Percentiles rank a stretch among this genome's conserved stretches.
These are phyloP conservation scores for Masticophis lateralis DNA, from an alignment of 2,797 vertebrate genomes.

Conservation along the genomic window DNA sequence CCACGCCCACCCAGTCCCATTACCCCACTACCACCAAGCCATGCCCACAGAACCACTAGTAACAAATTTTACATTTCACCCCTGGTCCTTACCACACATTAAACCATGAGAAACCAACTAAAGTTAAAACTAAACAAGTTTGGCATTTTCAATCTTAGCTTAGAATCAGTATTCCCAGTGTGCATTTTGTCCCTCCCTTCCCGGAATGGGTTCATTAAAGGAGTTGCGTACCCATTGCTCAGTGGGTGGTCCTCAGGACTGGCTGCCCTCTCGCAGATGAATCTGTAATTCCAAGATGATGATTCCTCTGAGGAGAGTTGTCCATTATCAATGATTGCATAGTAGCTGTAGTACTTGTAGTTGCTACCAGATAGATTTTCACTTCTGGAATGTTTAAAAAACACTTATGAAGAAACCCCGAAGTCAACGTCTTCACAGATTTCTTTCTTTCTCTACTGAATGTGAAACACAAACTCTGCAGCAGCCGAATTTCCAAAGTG, in stretches of 20 bases:
- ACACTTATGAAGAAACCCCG: not conserved
- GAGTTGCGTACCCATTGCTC: not conserved
- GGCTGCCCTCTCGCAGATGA: not conserved
- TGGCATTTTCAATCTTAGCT: not conserved
- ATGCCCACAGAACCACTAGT: too few species aligned
- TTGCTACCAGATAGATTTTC: rapidly evolving
- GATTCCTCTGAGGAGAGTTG: rapidly evolving
- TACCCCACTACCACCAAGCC: too few species aligned
- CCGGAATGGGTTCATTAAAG: not conserved
- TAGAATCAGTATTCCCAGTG: not conserved
- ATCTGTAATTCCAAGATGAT: rapidly evolving
- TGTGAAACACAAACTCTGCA: not conserved
- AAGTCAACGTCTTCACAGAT: not conserved
- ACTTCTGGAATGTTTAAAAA: not conserved
- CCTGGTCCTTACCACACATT: too few species aligned
- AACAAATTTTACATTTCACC: too few species aligned
- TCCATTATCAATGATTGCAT: not conserved
- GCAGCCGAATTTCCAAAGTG: not conserved
- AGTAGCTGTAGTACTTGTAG: rapidly evolving
- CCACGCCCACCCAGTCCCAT: too few species aligned
- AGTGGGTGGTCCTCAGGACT: not conserved
- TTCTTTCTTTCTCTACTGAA: not conserved
- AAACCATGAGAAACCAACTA: not conserved
- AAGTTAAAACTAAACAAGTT: not conserved
- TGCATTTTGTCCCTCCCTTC: too few species aligned